Percentiles rank a stretch among this genome's conserved stretches.
Conservation (phyloP, 92 coral and sea anemone species). For the Zoanthus solanderi region DNA sequence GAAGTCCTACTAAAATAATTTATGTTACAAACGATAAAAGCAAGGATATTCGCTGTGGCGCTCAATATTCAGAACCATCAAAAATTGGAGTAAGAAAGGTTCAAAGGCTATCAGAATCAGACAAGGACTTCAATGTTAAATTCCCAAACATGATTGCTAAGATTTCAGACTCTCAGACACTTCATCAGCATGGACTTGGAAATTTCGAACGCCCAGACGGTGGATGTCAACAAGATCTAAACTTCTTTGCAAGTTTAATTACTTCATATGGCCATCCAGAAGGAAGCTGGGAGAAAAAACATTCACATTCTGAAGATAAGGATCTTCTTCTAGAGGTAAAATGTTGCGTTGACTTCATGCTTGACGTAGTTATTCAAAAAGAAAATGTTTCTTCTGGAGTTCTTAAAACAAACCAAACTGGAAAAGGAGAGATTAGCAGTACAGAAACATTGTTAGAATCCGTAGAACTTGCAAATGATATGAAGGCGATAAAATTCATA, state of each 20-base stretch:
- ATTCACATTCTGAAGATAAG: background rate
- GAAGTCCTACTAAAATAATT: constrained; percentile 29
- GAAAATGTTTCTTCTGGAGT: background rate
- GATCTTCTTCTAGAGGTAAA: background rate
- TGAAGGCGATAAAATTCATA: background rate
- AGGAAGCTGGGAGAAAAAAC: background rate
- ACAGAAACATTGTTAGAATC: background rate
- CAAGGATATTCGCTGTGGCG: background rate
- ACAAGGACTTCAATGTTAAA: background rate
- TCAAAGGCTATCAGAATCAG: background rate
- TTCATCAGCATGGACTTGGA: background rate
- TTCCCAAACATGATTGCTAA: background rate
- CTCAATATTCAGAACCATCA: background rate
- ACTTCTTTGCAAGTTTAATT: background rate
- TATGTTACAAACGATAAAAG: constrained; percentile 20
- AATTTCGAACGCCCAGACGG: background rate
- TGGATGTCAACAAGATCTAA: background rate
- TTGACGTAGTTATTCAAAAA: background rate
- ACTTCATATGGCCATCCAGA: background rate
- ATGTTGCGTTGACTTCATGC: constrained; percentile 4
- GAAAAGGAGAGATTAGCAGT: background rate
- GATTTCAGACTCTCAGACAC: background rate
- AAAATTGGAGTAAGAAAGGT: background rate
- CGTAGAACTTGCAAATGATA: background rate
- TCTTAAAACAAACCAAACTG: background rate